Percentiles rank a stretch among this genome's conserved stretches.
Conservation (phyloP, 2,113 vertebrate species). For the Emydura subglobosa region DNA sequence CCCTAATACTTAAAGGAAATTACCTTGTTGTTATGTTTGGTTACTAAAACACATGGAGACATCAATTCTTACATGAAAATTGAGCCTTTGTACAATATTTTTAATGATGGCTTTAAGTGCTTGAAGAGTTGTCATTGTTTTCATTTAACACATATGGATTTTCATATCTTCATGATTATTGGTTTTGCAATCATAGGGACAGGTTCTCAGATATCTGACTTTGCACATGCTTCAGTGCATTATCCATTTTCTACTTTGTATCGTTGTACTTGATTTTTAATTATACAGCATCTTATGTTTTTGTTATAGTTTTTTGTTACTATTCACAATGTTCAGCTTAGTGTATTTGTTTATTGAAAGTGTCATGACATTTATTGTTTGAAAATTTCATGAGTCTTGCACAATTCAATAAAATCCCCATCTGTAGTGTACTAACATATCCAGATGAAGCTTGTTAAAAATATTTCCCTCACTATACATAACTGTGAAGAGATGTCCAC, state of each 20-base stretch:
- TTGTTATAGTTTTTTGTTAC: not conserved
- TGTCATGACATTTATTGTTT: not conserved
- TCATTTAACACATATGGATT: constrained; percentile 4
- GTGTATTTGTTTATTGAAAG: not conserved
- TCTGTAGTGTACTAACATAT: not conserved
- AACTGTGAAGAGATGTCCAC: not conserved
- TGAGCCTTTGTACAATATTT: not conserved
- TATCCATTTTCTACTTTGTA: not conserved
- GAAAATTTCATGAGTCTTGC: not conserved
- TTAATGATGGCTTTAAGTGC: constrained; percentile 2
- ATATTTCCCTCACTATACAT: not conserved
- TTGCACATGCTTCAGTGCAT: not conserved
- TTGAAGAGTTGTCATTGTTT: not conserved
- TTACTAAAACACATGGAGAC: not conserved
- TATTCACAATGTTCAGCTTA: not conserved
- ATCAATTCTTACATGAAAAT: not conserved
- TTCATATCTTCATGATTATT: constrained; percentile 15
- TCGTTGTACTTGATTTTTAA: not conserved
- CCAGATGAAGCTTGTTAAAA: not conserved
- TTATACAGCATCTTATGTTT: not conserved
- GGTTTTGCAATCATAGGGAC: not conserved
- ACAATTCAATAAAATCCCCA: not conserved
- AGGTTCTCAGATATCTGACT: not conserved
- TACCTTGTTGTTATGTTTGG: accelerated
- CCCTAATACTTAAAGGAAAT: not conserved